These are phyloP conservation scores for Stratiolaelaps scimitus DNA, from an alignment of 1,140 invertebrate species.

Conservation along the genomic window DNA sequence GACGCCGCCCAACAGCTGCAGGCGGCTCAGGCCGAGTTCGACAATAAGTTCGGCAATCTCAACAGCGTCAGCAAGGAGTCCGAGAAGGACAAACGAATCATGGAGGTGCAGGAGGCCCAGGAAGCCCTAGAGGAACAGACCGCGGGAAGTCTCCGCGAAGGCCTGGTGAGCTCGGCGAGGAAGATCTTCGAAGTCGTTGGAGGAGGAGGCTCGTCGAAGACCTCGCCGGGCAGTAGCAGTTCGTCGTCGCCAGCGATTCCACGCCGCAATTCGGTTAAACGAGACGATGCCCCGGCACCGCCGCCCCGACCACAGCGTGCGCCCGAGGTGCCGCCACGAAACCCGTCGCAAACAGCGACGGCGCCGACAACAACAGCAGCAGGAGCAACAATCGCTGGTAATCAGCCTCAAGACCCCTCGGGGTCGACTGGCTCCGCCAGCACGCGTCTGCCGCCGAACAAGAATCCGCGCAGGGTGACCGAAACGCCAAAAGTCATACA, in stretches of 20 bases:
- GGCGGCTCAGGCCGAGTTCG: conserved; percentile 23
- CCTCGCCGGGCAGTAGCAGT: neutral
- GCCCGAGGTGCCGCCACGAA: conserved; percentile 10
- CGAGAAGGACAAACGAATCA: conserved; percentile 6
- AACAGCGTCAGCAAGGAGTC: conserved; percentile 24
- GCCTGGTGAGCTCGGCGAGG: conserved; percentile 17
- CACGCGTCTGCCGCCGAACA: neutral
- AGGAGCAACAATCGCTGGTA: too few relatives aligned
- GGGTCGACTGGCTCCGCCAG: neutral
- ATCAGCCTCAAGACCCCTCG: too few relatives aligned
- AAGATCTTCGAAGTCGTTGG: conserved; percentile 11
- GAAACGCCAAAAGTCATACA: conserved; percentile 27
- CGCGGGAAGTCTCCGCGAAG: neutral
- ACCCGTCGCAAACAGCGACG: neutral
- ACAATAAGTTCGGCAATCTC: conserved; percentile 23
- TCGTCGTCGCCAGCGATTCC: neutral
- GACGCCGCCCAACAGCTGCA: conserved; percentile 15
- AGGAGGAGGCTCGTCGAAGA: neutral
- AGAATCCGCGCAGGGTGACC: conserved; percentile 1
- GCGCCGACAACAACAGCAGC: too few relatives aligned
- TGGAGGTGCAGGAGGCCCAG: conserved; percentile 10
- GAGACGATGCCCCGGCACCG: neutral
- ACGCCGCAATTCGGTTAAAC: neutral
- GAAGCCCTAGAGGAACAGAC: neutral
- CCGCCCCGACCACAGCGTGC: neutral